Base-by-base conservation (phyloP, 2,113 vertebrate genomes). In the Chaenocephalus aceratus region DNA sequence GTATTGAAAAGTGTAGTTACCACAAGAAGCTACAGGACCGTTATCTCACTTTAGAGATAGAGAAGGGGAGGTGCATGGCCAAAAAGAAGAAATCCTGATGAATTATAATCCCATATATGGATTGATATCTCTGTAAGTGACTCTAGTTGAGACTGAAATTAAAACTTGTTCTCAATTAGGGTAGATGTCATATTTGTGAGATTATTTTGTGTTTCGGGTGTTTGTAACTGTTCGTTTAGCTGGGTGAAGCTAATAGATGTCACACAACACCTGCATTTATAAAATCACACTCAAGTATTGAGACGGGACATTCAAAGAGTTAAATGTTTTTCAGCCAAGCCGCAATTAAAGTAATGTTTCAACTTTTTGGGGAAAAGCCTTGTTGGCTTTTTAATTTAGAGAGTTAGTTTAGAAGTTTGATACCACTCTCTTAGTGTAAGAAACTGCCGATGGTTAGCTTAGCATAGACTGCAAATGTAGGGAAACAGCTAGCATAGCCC, bases 251-350 rank as follows among this genome's bases (percentile, higher is more conserved):
- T 79, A 74, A 82, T 80, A 54, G n/a, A 56, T 68, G 58, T 78
- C 64, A 82, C 71, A 34, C 23, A 83, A 79, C 75, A 82, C 72
- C 73, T 85, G 62, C 57, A 60, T 87, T 88, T 79, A 62, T 82
- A 64, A 76, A 30, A 82, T 69, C 59, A 85, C 87, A 82, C 81
- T 82, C 53, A 90, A 89, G 86, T 89, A 79, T 89, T 75, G 72
- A 90, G 63, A 51, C 10, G 41, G 65, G 62, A 48, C 54, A 82
- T 76, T 76, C 6, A 73, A 75, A 49, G 53, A 75, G 78, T 72
- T 6, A 71, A 63, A 36, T 11, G 3, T 73, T 63, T 63, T 53
- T 53, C 23, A 77, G 18, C 23, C 57, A 62, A 36, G 66, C 60
- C 52, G 7, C 13, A 83, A 16, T 63, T 82, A 49, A 74, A 68